These are phyloP conservation scores for Syrphus vitripennis DNA, from an alignment of 2,888 invertebrate species.

Conservation along the genomic window DNA sequence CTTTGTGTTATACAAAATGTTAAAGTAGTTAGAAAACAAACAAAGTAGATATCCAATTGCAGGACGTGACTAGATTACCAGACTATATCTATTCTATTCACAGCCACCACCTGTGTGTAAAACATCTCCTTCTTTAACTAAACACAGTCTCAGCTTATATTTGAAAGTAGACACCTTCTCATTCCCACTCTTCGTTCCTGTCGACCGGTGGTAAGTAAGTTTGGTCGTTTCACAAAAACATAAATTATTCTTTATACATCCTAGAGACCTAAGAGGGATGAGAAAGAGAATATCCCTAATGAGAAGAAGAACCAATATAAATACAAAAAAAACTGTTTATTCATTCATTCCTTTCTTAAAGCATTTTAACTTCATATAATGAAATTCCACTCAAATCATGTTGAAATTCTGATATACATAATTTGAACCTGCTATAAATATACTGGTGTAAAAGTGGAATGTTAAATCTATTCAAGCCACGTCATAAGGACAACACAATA, in stretches of 20 bases:
- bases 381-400: constrained; percentile 5
- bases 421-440: no score
- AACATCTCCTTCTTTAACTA: neutral
- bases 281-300: neutral
- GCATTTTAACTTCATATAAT: neutral
- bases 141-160: neutral
- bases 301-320: neutral
- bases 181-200: no score
- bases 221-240: neutral
- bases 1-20: neutral
- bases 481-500: no score
- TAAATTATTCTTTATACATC: neutral
- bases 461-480: no score
- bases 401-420: neutral
- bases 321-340: neutral
- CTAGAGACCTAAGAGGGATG: no score
- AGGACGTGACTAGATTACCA: neutral
- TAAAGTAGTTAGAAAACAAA: neutral
- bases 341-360: neutral
- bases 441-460: no score
- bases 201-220: no score
- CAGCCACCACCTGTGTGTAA: neutral
- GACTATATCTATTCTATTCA: no score
- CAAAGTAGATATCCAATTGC: neutral
- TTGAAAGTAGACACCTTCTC: neutral